Evolutionary conservation across 2,888 invertebrate species (phyloP).

Genomic region (Meganola albula): DNA sequence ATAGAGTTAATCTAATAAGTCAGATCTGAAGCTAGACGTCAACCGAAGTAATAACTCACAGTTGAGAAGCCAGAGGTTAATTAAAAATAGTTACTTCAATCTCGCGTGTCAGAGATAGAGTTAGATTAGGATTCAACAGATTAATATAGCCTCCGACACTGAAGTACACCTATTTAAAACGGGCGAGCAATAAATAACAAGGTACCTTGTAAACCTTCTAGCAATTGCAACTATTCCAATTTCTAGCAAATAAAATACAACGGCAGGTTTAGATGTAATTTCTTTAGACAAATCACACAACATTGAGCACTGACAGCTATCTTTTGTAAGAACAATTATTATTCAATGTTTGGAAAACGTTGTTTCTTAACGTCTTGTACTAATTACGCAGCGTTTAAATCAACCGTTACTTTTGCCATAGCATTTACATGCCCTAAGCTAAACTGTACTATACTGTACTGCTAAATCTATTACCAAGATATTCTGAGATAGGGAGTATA

Average conservation of each 20-base stretch:
- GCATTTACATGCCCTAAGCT: too few species aligned
- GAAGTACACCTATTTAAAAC: slow-evolving; percentile 24
- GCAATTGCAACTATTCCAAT: too few species aligned
- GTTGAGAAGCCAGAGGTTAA: slow-evolving; percentile 73
- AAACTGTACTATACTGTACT: too few species aligned
- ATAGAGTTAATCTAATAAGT: slow-evolving; percentile 76
- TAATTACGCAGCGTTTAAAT: slow-evolving; percentile 44
- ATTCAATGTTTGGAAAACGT: too few species aligned
- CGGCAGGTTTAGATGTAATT: too few species aligned
- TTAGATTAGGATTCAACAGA: slow-evolving; percentile 56
- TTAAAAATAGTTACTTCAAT: slow-evolving; percentile 76
- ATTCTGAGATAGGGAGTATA: too few species aligned
- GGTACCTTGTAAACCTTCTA: too few species aligned
- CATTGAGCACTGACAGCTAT: too few species aligned
- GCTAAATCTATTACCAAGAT: too few species aligned
- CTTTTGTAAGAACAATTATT: too few species aligned
- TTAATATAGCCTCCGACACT: slow-evolving; percentile 43
- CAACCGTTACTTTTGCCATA: slow-evolving; percentile 35
- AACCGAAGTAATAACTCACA: slow-evolving; percentile 67
- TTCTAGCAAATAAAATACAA: too few species aligned
- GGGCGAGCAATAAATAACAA: slow-evolving; percentile 24
- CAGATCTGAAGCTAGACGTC: slow-evolving; percentile 70
- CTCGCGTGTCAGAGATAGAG: slow-evolving; percentile 60
- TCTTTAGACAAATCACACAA: too few species aligned
- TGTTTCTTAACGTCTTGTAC: slow-evolving; percentile 44